Percentiles rank a stretch among this genome's conserved stretches.
Conservation (phyloP, 1,140 invertebrate genomes). For the Octopus sinensis region DNA sequence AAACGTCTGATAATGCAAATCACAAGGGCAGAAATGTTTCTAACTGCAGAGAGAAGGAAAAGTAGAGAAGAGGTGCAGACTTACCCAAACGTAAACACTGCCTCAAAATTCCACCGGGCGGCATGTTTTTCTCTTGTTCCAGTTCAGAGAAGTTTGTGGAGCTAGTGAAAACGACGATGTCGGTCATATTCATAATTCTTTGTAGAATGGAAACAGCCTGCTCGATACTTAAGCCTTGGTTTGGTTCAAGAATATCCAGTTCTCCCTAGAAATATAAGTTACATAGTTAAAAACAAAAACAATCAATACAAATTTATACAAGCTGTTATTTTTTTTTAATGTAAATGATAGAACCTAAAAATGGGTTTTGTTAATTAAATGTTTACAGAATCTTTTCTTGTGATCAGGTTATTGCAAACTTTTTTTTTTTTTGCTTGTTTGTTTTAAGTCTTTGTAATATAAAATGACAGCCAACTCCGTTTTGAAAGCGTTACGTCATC, state of each 20-base stretch:
- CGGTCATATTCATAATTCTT: conserved; percentile 94
- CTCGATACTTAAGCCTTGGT: conserved; percentile 96
- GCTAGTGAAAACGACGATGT: conserved; percentile 96
- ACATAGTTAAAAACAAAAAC: too few species aligned
- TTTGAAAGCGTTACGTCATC: too few species aligned
- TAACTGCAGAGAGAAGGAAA: too few species aligned
- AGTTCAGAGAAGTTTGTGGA: conserved; percentile 95
- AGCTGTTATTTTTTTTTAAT: too few species aligned
- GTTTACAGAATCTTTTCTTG: too few species aligned
- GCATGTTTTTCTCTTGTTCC: conserved; percentile 99
- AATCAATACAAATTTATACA: too few species aligned
- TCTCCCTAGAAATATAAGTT: conserved; percentile 74
- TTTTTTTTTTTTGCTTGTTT: too few species aligned
- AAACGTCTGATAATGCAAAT: not conserved
- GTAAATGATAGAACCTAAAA: too few species aligned
- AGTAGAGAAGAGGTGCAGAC: conserved; percentile 26
- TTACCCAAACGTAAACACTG: conserved; percentile 91
- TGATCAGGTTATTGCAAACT: too few species aligned
- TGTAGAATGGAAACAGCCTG: conserved; percentile 95
- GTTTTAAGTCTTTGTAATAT: too few species aligned
- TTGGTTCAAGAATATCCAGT: conserved; percentile 95
- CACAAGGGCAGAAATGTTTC: not conserved
- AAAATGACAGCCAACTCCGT: too few species aligned
- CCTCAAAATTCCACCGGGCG: conserved; percentile 93
- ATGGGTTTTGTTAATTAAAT: too few species aligned